A percentile compares a stretch with the other conserved stretches of the same genome.
Conservation (phyloP, 2,113 vertebrate genomes). For the Ctenodactylus gundi region DNA sequence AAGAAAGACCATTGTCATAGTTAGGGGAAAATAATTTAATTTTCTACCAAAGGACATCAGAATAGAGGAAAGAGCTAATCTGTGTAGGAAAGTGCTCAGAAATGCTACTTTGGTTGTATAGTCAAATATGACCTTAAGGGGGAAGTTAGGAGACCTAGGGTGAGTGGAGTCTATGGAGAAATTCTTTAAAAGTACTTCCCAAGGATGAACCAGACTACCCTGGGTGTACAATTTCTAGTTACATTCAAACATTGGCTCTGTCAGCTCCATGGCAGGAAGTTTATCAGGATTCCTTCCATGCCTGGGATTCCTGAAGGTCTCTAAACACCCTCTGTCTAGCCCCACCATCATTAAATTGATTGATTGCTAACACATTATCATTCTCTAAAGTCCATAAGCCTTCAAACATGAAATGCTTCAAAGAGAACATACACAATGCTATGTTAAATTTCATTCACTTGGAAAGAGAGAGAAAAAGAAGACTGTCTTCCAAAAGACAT, state of each 20-base stretch:
- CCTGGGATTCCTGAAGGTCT: neutral
- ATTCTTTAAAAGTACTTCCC: neutral
- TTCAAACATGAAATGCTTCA: neutral
- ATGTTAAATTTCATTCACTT: neutral
- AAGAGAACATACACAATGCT: neutral
- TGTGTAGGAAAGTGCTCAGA: neutral
- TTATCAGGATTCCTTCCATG: constrained; percentile 29
- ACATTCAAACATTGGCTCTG: neutral
- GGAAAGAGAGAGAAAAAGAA: neutral
- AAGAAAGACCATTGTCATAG: neutral
- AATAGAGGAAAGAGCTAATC: neutral
- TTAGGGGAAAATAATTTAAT: neutral
- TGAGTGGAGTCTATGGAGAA: neutral
- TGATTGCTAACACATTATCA: neutral
- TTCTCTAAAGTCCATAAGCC: neutral
- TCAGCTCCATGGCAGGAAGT: neutral
- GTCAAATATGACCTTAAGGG: neutral
- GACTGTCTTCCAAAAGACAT: neutral
- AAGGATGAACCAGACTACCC: neutral
- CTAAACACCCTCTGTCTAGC: neutral
- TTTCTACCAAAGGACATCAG: neutral
- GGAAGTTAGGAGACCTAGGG: too few species aligned
- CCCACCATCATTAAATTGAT: constrained; percentile 33
- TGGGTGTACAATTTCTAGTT: neutral
- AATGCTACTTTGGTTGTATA: neutral